phyloP scores from a whole-genome alignment of 2,113 vertebrate species.

The Echinops telfairi region DNA sequence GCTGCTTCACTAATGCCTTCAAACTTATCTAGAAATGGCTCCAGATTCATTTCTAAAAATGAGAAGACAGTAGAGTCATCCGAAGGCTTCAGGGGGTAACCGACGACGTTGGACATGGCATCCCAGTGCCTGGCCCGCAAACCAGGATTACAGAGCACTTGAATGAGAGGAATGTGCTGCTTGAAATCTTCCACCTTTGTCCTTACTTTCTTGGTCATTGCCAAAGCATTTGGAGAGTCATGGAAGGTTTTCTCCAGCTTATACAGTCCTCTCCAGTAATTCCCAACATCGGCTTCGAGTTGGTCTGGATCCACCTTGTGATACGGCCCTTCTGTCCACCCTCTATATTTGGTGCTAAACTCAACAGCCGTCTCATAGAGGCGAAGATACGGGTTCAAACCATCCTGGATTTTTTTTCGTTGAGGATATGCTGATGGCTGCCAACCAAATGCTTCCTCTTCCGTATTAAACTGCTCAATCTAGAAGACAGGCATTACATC shows the following conservation, averaged over 20 bases:
- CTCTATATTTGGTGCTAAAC: constrained; percentile 87
- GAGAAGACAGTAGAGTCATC: constrained; percentile 87
- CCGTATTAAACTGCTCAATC: constrained; percentile 92
- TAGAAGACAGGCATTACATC: constrained; percentile 72
- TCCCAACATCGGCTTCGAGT: constrained; percentile 89
- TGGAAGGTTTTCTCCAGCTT: constrained; percentile 91
- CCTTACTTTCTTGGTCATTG: constrained; percentile 87
- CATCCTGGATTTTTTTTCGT: constrained; percentile 90
- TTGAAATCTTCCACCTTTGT: constrained; percentile 91
- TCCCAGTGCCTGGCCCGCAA: constrained; percentile 92
- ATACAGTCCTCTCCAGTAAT: constrained; percentile 90
- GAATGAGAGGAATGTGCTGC: constrained; percentile 90
- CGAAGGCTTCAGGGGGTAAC: constrained; percentile 85
- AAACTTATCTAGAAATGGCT: constrained; percentile 87
- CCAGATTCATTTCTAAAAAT: constrained; percentile 90
- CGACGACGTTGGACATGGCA: constrained; percentile 88
- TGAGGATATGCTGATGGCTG: constrained; percentile 90
- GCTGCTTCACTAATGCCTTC: constrained; percentile 92
- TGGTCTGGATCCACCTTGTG: constrained; percentile 91
- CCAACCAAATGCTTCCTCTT: constrained; percentile 93
- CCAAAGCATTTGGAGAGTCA: constrained; percentile 88
- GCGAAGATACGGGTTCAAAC: constrained; percentile 89
- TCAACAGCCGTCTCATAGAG: constrained; percentile 90
- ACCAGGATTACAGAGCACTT: constrained; percentile 93
- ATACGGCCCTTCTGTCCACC: constrained; percentile 90